Percentiles rank a stretch among this genome's conserved stretches.
Evolutionary conservation across 2,888 invertebrate species (phyloP).

Genomic region (Lithosia quadra): DNA sequence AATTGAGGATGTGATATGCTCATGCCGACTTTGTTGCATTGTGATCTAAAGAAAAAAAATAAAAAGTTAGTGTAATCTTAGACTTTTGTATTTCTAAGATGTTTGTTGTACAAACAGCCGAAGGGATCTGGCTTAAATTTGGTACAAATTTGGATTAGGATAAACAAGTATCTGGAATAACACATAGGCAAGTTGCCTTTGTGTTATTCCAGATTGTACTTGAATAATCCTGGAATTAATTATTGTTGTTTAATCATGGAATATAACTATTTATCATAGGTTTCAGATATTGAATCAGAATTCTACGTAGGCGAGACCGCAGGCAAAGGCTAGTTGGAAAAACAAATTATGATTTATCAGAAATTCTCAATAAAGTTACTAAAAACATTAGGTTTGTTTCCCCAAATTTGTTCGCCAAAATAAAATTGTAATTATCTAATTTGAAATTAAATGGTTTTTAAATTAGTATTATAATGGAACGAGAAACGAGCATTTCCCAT

Average conservation of each 20-base stretch:
- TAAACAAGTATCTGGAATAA: too few relatives aligned
- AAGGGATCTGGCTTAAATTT: too few relatives aligned
- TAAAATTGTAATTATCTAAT: slow-evolving; percentile 1
- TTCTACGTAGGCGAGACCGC: too few relatives aligned
- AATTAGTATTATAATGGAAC: neutral
- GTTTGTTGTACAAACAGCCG: too few relatives aligned
- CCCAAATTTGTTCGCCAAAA: neutral
- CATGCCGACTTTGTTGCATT: slow-evolving; percentile 84
- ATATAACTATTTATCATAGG: too few relatives aligned
- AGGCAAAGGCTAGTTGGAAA: neutral
- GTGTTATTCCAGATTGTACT: too few relatives aligned
- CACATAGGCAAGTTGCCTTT: too few relatives aligned
- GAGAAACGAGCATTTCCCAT: slow-evolving; percentile 5
- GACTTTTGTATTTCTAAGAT: too few relatives aligned
- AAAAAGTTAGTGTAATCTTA: neutral
- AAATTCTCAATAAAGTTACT: neutral
- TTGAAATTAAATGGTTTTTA: slow-evolving; percentile 3
- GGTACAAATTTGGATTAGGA: too few relatives aligned
- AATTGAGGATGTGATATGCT: slow-evolving; percentile 87
- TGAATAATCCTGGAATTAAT: too few relatives aligned
- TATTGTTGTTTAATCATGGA: too few relatives aligned
- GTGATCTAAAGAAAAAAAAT: slow-evolving; percentile 56
- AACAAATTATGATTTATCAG: neutral
- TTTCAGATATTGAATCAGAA: too few relatives aligned
- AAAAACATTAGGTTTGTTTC: neutral